phyloP scores from a whole-genome alignment of 2,797 vertebrate species.

The Brachymystax lenok region DNA sequence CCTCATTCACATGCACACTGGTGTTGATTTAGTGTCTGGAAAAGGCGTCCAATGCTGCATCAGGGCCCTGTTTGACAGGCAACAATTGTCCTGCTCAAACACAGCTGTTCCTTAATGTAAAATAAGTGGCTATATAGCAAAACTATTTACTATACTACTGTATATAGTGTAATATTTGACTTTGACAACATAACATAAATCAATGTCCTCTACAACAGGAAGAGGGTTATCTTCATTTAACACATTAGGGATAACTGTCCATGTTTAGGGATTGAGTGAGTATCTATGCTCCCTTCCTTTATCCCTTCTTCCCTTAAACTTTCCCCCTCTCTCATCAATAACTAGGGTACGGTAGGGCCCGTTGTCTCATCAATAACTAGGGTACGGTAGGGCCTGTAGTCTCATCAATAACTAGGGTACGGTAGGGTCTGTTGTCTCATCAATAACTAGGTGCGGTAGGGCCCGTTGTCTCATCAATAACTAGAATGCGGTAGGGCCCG shows the following conservation, averaged over 20 bases:
- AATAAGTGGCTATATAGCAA: background rate
- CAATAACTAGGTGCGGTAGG: too few species aligned
- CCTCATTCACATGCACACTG: conserved; percentile 48
- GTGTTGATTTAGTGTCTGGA: conserved; percentile 49
- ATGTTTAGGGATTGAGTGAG: conserved; percentile 55
- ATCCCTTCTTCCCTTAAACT: background rate
- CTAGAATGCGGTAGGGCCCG: too few species aligned
- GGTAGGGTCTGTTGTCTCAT: too few species aligned
- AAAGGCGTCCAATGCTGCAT: background rate
- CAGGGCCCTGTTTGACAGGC: conserved; percentile 21
- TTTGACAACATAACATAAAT: background rate
- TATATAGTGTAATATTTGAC: background rate
- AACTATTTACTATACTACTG: background rate
- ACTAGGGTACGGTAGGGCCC: too few species aligned
- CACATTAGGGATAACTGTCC: background rate
- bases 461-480: too few species aligned
- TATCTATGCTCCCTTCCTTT: conserved; percentile 26
- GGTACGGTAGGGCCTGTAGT: too few species aligned
- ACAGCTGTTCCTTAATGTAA: background rate
- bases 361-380: too few species aligned
- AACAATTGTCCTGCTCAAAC: background rate
- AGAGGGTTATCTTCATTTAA: too few species aligned
- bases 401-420: too few species aligned
- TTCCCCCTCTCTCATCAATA: background rate
- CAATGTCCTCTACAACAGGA: conserved; percentile 15